A percentile compares a stretch with the other conserved stretches of the same genome.
phyloP scores from a whole-genome alignment of 1,140 invertebrate species.

The Ostrea denselamellosa region DNA sequence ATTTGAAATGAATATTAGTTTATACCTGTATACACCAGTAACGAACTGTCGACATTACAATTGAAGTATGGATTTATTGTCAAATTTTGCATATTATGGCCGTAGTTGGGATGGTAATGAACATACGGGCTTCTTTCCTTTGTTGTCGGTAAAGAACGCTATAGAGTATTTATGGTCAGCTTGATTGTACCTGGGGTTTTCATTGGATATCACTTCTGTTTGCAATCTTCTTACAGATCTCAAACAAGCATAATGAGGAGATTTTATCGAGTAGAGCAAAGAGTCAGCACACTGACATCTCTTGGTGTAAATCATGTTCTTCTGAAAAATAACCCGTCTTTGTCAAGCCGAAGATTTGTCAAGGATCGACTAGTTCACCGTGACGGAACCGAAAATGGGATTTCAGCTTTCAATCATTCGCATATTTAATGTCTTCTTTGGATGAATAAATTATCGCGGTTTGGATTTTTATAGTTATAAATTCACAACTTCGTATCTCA shows the following conservation, averaged over 20 bases:
- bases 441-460: conserved; percentile 17
- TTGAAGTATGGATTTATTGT: no score
- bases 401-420: conserved; percentile 35
- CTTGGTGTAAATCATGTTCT: neutral
- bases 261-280: neutral
- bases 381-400: conserved; percentile 18
- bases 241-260: neutral
- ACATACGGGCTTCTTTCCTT: neutral
- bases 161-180: neutral
- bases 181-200: neutral
- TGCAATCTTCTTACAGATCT: conserved; percentile 6
- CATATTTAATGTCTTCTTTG: conserved; percentile 38
- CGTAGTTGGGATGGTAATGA: neutral
- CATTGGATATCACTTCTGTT: neutral
- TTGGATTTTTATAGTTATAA: conserved; percentile 13
- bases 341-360: conserved; percentile 17
- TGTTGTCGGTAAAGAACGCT: neutral
- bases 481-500: neutral
- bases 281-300: neutral
- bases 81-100: neutral
- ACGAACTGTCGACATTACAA: neutral
- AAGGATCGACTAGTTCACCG: neutral
- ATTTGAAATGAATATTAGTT: no score
- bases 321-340: neutral
- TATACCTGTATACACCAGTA: no score